phyloP scores from a whole-genome alignment of 2,113 vertebrate genomes.

The Riparia riparia region DNA sequence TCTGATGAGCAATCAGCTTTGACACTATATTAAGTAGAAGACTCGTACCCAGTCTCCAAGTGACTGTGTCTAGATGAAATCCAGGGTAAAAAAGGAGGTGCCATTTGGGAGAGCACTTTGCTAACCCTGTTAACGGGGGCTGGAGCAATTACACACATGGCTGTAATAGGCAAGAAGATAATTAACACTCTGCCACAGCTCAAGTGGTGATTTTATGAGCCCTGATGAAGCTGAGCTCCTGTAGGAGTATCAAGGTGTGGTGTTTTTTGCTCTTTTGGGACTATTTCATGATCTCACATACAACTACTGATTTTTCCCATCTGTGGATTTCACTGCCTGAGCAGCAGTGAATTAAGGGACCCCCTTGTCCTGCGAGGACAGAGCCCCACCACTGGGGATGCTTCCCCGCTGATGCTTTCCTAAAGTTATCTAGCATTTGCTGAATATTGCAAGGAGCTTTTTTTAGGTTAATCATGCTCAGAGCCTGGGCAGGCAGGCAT shows the following conservation, averaged over 20 bases:
- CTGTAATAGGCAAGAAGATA: constrained; percentile 10
- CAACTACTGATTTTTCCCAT: neutral
- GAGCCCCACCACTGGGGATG: neutral
- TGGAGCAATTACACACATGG: neutral
- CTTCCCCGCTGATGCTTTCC: neutral
- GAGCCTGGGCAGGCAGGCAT: neutral
- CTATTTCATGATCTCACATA: neutral
- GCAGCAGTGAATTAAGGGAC: neutral
- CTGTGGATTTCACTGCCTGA: neutral
- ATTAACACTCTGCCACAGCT: constrained; percentile 1
- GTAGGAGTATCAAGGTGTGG: neutral
- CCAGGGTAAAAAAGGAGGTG: neutral
- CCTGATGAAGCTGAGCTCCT: neutral
- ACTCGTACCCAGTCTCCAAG: neutral
- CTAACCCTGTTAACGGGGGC: neutral
- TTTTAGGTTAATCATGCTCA: neutral
- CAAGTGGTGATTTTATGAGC: neutral
- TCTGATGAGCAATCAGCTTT: neutral
- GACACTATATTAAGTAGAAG: neutral
- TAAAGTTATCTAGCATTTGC: neutral
- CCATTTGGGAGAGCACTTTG: neutral
- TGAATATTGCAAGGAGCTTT: neutral
- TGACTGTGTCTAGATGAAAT: neutral
- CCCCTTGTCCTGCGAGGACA: neutral
- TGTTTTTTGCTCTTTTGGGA: neutral